These are phyloP conservation scores for Zosterops lateralis DNA, from an alignment of 2,113 vertebrate species.

Conservation along the genomic window DNA sequence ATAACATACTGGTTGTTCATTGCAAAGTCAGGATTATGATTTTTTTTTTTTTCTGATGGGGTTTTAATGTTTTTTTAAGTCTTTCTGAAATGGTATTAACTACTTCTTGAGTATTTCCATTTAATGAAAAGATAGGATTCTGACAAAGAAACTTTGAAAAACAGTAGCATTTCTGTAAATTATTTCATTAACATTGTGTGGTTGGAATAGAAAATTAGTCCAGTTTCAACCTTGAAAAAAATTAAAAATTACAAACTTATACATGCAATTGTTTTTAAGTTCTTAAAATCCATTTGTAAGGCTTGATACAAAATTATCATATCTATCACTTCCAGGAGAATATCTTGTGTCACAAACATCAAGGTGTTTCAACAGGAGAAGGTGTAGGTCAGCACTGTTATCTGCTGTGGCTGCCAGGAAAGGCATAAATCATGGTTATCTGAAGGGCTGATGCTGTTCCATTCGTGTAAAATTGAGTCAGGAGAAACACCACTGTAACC, in stretches of 20 bases:
- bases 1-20: background rate
- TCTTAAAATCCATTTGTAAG: background rate
- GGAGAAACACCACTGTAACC: background rate
- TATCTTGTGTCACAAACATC: background rate
- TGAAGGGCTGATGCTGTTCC: background rate
- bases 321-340: background rate
- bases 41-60: background rate
- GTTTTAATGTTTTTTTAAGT: background rate
- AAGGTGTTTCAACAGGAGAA: background rate
- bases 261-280: background rate
- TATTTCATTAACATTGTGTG: background rate
- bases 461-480: background rate
- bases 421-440: slow-evolving; percentile 14
- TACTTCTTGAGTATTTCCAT: background rate
- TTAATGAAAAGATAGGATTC: background rate
- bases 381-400: background rate
- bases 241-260: background rate
- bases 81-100: background rate
- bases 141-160: background rate
- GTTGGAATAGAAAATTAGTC: background rate
- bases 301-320: background rate
- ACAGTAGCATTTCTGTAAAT: background rate
- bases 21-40: background rate
- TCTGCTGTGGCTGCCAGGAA: background rate
- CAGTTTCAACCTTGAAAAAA: background rate